Conservation (phyloP, 2,113 vertebrate genomes). For the Paramisgurnus dabryanus region DNA sequence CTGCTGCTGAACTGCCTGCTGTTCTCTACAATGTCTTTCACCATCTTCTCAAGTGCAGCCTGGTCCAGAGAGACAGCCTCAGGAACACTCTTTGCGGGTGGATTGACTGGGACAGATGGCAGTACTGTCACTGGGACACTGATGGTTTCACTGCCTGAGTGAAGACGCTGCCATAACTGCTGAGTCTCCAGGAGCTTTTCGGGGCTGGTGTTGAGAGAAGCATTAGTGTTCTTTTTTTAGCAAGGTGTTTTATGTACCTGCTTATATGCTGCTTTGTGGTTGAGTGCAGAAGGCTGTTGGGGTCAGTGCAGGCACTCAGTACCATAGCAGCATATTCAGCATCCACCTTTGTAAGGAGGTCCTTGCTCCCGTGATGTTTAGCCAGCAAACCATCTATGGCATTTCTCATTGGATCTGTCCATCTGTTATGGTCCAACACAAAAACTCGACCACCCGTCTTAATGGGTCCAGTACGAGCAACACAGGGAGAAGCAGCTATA, state of each 20-base stretch:
- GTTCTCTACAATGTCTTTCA: not conserved
- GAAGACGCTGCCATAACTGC: not conserved
- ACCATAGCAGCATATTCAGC: no score
- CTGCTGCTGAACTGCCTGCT: not conserved
- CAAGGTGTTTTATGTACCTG: not conserved
- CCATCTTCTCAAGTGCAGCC: not conserved
- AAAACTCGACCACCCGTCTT: no score
- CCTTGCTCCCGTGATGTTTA: no score
- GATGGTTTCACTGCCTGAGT: not conserved
- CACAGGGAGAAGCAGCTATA: no score
- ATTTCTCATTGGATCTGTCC: no score
- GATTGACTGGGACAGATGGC: not conserved
- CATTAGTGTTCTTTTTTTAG: not conserved
- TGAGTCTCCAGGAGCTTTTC: not conserved
- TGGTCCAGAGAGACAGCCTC: not conserved
- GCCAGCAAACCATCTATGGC: no score
- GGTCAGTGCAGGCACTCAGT: no score
- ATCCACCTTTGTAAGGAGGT: no score
- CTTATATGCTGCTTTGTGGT: constrained; percentile 24
- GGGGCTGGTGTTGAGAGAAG: not conserved
- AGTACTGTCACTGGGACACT: not conserved
- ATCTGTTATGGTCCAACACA: no score
- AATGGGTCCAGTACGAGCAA: no score
- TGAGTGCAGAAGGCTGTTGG: no score
- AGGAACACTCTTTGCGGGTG: not conserved